Conservation (phyloP, 2,888 invertebrate species). For the Pterobdella sp. region DNA sequence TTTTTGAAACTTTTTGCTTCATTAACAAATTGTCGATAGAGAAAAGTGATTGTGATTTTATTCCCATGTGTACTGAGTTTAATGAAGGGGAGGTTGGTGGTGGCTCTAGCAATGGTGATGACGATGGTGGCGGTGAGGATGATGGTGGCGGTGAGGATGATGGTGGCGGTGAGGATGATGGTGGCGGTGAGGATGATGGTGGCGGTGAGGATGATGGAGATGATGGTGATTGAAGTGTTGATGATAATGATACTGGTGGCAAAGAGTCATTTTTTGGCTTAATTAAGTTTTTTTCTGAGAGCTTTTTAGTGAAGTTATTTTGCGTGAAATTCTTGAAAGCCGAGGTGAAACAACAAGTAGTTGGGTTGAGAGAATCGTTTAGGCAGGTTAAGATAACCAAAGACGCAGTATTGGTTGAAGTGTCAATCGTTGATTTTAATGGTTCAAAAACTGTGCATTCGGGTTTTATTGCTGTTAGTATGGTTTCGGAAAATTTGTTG, state of each 20-base stretch:
- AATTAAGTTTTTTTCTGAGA: background rate
- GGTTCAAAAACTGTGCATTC: too few relatives aligned
- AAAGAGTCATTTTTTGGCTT: background rate
- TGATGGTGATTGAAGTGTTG: background rate
- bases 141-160: background rate
- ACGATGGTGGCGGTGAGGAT: background rate
- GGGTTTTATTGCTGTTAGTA: too few relatives aligned
- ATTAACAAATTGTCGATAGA: conserved; percentile 22
- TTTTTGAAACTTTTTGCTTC: background rate
- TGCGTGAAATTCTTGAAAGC: background rate
- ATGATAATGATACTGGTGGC: conserved; percentile 8
- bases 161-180: background rate
- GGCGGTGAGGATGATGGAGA: conserved; percentile 2
- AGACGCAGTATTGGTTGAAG: too few relatives aligned
- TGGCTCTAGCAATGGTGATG: background rate
- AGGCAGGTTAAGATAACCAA: too few relatives aligned
- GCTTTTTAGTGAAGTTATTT: background rate
- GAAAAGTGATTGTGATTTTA: conserved; percentile 3
- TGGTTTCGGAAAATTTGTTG: too few relatives aligned
- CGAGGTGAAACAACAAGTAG: too few relatives aligned
- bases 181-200: background rate
- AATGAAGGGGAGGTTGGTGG: background rate
- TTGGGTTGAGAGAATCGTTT: too few relatives aligned
- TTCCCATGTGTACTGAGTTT: background rate
- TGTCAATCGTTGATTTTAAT: too few relatives aligned